Evolutionary conservation across 2,113 vertebrate species (phyloP), one percentile per base, ranked within the genome.

Genomic region (Alosa alosa): DNA sequence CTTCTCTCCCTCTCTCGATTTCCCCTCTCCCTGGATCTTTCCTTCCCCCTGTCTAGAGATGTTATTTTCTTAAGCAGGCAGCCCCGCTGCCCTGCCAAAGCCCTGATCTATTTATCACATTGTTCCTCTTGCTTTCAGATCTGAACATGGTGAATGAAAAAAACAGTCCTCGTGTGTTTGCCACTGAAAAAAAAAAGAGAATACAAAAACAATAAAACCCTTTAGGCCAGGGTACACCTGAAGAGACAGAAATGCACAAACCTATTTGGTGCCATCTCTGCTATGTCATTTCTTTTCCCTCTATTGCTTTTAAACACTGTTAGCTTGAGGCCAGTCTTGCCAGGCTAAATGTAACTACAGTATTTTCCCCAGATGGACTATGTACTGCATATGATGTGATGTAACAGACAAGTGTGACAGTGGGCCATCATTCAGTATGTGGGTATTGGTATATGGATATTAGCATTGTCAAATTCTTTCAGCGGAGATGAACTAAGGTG

Each of bases 1-100:
- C 46, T 86, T 90, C 87, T 89, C 86, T 81, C 89, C 87, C 86
- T 46, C 89, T 86, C 68, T 60, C 81, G 89, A 86, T 87, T 87
- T 86, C 87, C 86, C 83, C 64, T 86, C 83, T 86, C 84, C 86
- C 88, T 86, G 81, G 84, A 57, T 84, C 82, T 55, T 83, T 55
- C 39, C 82, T 83, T 55, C 52, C 82, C 49, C 52, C 82, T 83
- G 50, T 83, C 52, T 83, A 39, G 22, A 83, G 36, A 83, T 83
- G 47, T 52, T 78, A 55, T 81, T 57, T 82, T 89, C 84, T 82
- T 45, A 86, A 81, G 84, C 82, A 88, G 31, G 72, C 84, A 68
- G 83, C 31, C 84, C 85, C 85, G 81, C 47, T 84, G 82, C 83
- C 81, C 64, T 81, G 87, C 87, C 85, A 86, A 83, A 86, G 84